Evolutionary conservation across 2,113 vertebrate species (phyloP), one percentile per base, ranked within the genome.

Genomic region (Paralichthys olivaceus): DNA sequence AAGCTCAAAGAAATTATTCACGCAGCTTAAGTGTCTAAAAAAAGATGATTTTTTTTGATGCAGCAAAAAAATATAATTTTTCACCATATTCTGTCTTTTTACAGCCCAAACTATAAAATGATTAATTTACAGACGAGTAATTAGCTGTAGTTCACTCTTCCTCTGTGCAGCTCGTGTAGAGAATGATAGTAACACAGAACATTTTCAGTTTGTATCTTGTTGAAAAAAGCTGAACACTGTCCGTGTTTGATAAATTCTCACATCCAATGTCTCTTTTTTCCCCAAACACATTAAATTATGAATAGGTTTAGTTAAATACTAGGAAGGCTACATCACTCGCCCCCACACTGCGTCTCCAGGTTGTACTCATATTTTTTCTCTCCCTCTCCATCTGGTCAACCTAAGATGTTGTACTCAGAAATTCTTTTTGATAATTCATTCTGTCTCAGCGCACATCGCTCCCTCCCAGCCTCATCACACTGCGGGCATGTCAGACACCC

Each of bases 371-470:
- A 3, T n/a, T 55, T 66, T 61, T 62, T 49, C 3, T 20, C 40
- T 40, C 59, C 29, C n/a, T 77, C 69, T 80, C 73, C 76, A 79
- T 89, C 75, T 84, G 84, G 77, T 79, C 78, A 85, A 34, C 37
- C 74, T 72, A 37, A 69, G 69, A 78, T 53, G 72, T 77, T 75
- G 8, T 25, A 59, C 70, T 84, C 47, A 58, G 43, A 80, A 84
- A 86, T 88, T 90, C 62, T 69, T 83, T 86, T 84, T 90, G 77
- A 90, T 89, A 54, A 66, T 78, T 72, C 19, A 80, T 87, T 85
- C 81, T 74, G 79, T 84, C 81, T 91, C 69, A 23, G 29, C 7
- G 43, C 68, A 51, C 81, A 69, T 78, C 77, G 28, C 63, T 84
- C 32, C 45, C 63, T 84, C 32, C 26, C 67, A 59, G 60, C 25